Evolutionary conservation across 2,797 vertebrate species (phyloP), one percentile per base, ranked within the genome.

Genomic region (Gymnoscopelus braueri): DNA sequence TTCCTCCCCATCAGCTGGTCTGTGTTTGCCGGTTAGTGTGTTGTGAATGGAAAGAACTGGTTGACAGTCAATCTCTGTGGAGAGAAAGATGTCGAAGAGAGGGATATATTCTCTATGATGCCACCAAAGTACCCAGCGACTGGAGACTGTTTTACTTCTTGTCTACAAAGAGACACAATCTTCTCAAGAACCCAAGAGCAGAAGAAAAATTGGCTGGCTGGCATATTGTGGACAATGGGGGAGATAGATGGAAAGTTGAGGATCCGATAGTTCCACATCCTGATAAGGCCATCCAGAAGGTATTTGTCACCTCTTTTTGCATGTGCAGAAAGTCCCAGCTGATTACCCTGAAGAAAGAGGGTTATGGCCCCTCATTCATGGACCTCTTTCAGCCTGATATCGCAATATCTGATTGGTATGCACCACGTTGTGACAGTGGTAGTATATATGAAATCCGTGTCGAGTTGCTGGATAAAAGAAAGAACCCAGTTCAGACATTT

Each of bases 281-380:
- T 56, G 88, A 94, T 73, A 75, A 88, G 1, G 68, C 44, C 1
- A 82, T 96, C 64, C 82, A 77, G 69, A 96, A 93, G 78, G 96
- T 94, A 85, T 98, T 97, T 84, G 95, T 97, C 75, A 97, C 97
- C 1, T 98, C 97, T 0, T 68, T 15, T 81, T 98, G 97, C 0
- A 15, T 74, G 4, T 98, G 96, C 86, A 63, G 72, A 10, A 99
- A 98, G 82, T 87, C 84, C 3, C 97, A 98, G 75, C 5, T 95
- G 60, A 92, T 98, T 75, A 67, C 94, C 68, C 84, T 99, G 78
- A 39, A 56, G 32, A 64, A 76, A 0, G 93, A 96, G 56, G 97
- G 97, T 3, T 99, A 98, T 67, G 93, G 50, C 73, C 54, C 91
- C 0, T 50, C 84, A 2, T 72, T 98, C 11, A 93, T 99, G 94